These are phyloP conservation scores for Saimiri boliviensis DNA, from an alignment of 2,113 vertebrate genomes.

Conservation along the genomic window DNA sequence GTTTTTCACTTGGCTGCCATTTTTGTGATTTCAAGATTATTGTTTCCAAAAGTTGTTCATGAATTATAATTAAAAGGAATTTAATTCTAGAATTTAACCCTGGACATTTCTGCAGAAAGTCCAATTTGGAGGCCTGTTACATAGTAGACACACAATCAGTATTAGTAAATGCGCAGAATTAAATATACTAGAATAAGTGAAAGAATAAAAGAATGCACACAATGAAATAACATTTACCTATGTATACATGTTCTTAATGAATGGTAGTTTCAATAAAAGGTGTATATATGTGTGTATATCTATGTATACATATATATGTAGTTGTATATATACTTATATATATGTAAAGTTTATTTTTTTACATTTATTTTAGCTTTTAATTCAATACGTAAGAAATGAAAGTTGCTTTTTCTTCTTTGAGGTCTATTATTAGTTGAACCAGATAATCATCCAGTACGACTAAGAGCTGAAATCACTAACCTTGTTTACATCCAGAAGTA, in stretches of 20 bases:
- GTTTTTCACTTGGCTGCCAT: background rate
- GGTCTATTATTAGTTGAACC: background rate
- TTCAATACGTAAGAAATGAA: background rate
- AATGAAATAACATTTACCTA: background rate
- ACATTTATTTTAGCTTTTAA: background rate
- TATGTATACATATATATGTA: no score
- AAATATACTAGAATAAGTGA: background rate
- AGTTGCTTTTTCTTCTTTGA: background rate
- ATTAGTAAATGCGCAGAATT: background rate
- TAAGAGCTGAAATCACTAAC: conserved; percentile 56
- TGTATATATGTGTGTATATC: no score
- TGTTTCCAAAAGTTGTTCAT: background rate
- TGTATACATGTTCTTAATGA: background rate
- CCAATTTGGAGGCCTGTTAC: background rate
- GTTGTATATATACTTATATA: no score
- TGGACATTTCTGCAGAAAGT: background rate
- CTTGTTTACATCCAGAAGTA: conserved; percentile 50
- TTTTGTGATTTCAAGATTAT: background rate
- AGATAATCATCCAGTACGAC: conserved; percentile 15
- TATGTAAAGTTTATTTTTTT: background rate
- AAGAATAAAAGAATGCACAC: background rate
- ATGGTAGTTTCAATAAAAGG: background rate
- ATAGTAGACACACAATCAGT: background rate
- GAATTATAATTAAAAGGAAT: background rate
- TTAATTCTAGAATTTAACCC: conserved; percentile 7